Percentiles rank a stretch among this genome's conserved stretches.
phyloP scores from a whole-genome alignment of 2,888 invertebrate genomes.

The Netelia inedita region DNA sequence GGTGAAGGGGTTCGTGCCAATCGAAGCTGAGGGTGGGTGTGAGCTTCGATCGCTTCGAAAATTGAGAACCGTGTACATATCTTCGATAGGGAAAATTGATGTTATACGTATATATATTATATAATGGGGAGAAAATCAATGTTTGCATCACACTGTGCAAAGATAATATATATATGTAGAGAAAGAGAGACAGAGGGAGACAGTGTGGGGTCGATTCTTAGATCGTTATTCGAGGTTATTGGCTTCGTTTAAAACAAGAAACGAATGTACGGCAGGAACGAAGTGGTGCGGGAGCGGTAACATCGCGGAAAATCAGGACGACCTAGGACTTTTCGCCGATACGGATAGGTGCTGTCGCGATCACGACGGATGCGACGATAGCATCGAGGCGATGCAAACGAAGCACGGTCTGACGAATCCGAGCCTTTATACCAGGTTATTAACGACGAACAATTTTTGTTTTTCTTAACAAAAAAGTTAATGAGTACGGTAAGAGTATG shows the following conservation, averaged over 20 bases:
- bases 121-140: background rate
- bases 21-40: background rate
- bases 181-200: background rate
- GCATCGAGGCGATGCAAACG: constrained; percentile 76
- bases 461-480: background rate
- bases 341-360: constrained; percentile 82
- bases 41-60: background rate
- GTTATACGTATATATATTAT: too few species aligned
- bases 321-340: constrained; percentile 77
- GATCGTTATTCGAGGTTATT: constrained; percentile 46
- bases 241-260: constrained; percentile 57
- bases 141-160: background rate
- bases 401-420: constrained; percentile 79
- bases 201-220: constrained; percentile 13
- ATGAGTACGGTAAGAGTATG: background rate
- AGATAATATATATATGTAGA: background rate
- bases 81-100: too few species aligned
- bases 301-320: constrained; percentile 76
- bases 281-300: constrained; percentile 82
- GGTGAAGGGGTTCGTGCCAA: constrained; percentile 1
- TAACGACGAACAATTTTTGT: constrained; percentile 24
- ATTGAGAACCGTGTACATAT: background rate
- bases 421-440: constrained; percentile 79
- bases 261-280: constrained; percentile 73
- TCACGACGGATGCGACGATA: constrained; percentile 80